phyloP scores from a whole-genome alignment of 2,888 invertebrate species.

The Hydropsyche betteni region DNA sequence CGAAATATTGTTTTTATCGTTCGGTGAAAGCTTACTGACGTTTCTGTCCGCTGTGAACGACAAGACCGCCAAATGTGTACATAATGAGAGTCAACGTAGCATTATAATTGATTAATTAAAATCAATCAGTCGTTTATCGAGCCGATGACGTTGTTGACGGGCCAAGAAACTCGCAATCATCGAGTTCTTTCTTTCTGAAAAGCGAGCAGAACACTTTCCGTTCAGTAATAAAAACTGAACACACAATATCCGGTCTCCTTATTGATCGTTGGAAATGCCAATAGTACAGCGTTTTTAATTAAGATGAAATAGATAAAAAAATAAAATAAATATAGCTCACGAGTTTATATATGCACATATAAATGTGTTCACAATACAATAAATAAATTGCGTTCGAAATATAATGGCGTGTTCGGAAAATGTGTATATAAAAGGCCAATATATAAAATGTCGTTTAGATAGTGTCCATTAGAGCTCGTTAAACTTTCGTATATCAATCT shows the following conservation, averaged over 20 bases:
- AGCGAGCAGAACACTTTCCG: constrained; percentile 17
- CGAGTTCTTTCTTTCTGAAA: constrained; percentile 14
- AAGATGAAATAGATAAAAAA: constrained; percentile 20
- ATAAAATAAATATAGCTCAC: not conserved
- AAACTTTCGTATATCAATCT: constrained; percentile 33
- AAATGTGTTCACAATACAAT: not conserved
- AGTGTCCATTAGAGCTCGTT: constrained; percentile 32
- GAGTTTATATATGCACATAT: not conserved
- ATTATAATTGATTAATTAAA: constrained; percentile 31
- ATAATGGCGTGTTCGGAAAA: constrained; percentile 5
- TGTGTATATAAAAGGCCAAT: constrained; percentile 29
- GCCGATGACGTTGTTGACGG: constrained; percentile 11
- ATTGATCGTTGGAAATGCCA: constrained; percentile 17
- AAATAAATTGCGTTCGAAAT: constrained; percentile 24
- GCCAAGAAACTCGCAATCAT: constrained; percentile 17
- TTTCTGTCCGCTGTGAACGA: not conserved
- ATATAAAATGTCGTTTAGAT: constrained; percentile 33
- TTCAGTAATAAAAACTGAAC: constrained; percentile 16
- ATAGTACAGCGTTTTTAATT: constrained; percentile 22
- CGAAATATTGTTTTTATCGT: not conserved
- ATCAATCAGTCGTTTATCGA: constrained; percentile 24
- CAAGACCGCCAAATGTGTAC: constrained; percentile 4
- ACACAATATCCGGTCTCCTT: constrained; percentile 27
- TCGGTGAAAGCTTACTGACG: not conserved
- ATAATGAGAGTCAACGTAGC: constrained; percentile 21